Evolutionary conservation across 2,888 invertebrate species (phyloP).

Genomic region (Calameuta idolon): DNA sequence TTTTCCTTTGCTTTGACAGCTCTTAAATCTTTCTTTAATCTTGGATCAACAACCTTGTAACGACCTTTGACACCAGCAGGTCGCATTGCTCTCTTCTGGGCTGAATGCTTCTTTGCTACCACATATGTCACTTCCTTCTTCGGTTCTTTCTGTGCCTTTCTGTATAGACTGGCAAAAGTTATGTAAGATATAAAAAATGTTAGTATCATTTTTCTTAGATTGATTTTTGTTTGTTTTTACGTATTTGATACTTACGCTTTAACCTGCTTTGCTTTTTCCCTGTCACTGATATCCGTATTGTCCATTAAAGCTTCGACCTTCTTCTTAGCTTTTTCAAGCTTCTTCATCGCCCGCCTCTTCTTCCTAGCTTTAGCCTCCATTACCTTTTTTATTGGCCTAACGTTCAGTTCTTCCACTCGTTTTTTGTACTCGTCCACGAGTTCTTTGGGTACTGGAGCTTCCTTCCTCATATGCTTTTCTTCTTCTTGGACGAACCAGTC

Average conservation of each 20-base stretch:
- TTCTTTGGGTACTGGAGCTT: slow-evolving; percentile 87
- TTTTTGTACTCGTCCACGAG: slow-evolving; percentile 88
- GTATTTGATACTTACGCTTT: slow-evolving; percentile 75
- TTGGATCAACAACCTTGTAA: slow-evolving; percentile 94
- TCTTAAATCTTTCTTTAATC: slow-evolving; percentile 94
- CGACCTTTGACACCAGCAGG: slow-evolving; percentile 92
- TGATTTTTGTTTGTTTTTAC: not conserved
- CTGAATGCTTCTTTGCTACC: slow-evolving; percentile 89
- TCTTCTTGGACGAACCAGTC: slow-evolving; percentile 98
- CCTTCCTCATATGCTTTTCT: slow-evolving; percentile 86
- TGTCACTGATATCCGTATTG: slow-evolving; percentile 87
- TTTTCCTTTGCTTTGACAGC: slow-evolving; percentile 75
- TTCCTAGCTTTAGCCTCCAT: slow-evolving; percentile 98
- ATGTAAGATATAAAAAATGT: not conserved
- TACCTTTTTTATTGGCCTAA: slow-evolving; percentile 96
- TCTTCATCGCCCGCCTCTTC: slow-evolving; percentile 88
- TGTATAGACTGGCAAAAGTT: slow-evolving; percentile 80
- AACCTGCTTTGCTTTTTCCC: slow-evolving; percentile 94
- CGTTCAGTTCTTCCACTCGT: slow-evolving; percentile 87
- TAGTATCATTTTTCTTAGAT: not conserved
- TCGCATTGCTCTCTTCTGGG: slow-evolving; percentile 80
- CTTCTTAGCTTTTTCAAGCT: slow-evolving; percentile 94
- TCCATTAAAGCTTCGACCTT: slow-evolving; percentile 95
- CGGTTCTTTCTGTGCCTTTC: slow-evolving; percentile 85
- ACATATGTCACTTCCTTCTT: slow-evolving; percentile 94